Evolutionary conservation across 2,113 vertebrate genomes (phyloP).

Genomic region (Perognathus longimembris): DNA sequence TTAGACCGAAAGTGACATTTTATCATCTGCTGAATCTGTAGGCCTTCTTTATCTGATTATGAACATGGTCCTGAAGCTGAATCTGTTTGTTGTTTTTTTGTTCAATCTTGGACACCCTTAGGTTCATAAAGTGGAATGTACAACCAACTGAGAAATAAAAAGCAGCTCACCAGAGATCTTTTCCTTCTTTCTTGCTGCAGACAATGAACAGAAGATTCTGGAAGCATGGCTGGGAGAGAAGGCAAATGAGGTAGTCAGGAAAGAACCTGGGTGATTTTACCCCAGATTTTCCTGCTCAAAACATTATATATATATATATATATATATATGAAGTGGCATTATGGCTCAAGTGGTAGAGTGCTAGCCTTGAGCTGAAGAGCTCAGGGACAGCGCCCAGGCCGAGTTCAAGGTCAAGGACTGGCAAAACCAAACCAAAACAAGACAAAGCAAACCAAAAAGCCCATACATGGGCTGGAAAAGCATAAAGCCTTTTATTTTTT

Average conservation of each 20-base stretch:
- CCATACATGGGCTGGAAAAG: not conserved
- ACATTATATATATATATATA: too few species aligned
- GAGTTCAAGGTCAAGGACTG: too few species aligned
- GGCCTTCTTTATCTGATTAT: not conserved
- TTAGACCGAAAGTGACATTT: not conserved
- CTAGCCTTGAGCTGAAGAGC: too few species aligned
- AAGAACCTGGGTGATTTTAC: not conserved
- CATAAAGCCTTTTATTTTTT: too few species aligned
- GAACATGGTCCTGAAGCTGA: not conserved
- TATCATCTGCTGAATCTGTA: not conserved
- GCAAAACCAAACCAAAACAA: too few species aligned
- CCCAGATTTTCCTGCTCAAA: not conserved
- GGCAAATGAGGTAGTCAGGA: not conserved
- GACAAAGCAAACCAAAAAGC: too few species aligned
- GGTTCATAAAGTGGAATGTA: not conserved
- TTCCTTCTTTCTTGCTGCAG: not conserved
- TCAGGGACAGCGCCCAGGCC: too few species aligned
- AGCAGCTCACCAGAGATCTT: conserved; percentile 19
- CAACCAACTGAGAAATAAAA: not conserved
- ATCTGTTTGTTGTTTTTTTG: not conserved
- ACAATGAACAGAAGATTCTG: not conserved
- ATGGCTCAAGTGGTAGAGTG: too few species aligned
- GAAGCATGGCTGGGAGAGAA: not conserved
- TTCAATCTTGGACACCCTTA: not conserved
- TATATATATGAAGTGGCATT: too few species aligned